A percentile compares a stretch with the other conserved stretches of the same genome.
Evolutionary conservation across 2,888 invertebrate species (phyloP).

Genomic region (Tetranychus truncatus): DNA sequence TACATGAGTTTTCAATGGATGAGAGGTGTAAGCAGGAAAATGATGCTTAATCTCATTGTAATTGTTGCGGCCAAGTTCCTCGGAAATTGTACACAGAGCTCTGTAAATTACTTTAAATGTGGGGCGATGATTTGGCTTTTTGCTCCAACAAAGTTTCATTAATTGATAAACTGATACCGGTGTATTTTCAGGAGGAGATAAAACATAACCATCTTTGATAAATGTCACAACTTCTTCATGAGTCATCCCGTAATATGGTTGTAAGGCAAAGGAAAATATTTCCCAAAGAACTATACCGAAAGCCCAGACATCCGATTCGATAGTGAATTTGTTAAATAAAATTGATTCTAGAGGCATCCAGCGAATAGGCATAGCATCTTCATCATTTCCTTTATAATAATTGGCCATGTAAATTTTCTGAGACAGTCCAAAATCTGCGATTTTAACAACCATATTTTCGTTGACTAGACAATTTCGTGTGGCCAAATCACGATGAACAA

Average conservation of each 20-base stretch:
- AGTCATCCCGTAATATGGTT: slow-evolving; percentile 91
- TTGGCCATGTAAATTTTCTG: slow-evolving; percentile 69
- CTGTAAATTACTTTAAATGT: slow-evolving; percentile 42
- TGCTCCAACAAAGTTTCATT: slow-evolving; percentile 83
- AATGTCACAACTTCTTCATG: slow-evolving; percentile 85
- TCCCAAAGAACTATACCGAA: slow-evolving; percentile 93
- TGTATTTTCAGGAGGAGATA: slow-evolving; percentile 75
- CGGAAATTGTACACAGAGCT: slow-evolving; percentile 26
- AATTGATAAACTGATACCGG: slow-evolving; percentile 67
- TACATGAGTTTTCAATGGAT: too few relatives aligned
- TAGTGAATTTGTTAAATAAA: slow-evolving; percentile 82
- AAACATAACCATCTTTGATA: slow-evolving; percentile 75
- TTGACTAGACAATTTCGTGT: slow-evolving; percentile 87
- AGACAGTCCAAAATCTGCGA: slow-evolving; percentile 87
- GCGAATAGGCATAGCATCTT: slow-evolving; percentile 78
- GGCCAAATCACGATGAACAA: slow-evolving; percentile 86
- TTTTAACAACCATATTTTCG: slow-evolving; percentile 83
- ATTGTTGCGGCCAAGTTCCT: neutral
- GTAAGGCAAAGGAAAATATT: slow-evolving; percentile 83
- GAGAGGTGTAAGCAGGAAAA: too few relatives aligned
- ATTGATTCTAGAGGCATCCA: slow-evolving; percentile 98
- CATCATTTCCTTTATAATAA: slow-evolving; percentile 81
- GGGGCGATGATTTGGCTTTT: slow-evolving; percentile 64
- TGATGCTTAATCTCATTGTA: too few relatives aligned
- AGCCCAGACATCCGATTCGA: slow-evolving; percentile 93